A percentile compares a stretch with the other conserved stretches of the same genome.
phyloP scores from a whole-genome alignment of 2,797 vertebrate species.

The Lates japonicus region DNA sequence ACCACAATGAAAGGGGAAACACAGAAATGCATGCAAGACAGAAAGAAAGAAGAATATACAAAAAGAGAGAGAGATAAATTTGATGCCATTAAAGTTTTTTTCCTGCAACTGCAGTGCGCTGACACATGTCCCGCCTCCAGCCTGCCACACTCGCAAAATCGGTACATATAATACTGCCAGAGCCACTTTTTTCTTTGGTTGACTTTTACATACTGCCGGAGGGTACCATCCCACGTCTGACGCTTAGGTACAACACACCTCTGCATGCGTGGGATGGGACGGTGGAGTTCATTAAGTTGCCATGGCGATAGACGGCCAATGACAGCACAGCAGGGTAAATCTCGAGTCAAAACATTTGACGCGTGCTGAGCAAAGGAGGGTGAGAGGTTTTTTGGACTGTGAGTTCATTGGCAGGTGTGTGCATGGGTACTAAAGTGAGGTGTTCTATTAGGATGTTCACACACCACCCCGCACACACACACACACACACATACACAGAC shows the following conservation, averaged over 20 bases:
- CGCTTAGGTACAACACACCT: constrained; percentile 65
- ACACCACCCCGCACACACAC: constrained; percentile 15
- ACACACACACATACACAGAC: constrained; percentile 28
- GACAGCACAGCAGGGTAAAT: constrained; percentile 62
- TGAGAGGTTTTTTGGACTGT: constrained; percentile 30
- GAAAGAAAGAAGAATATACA: constrained; percentile 39
- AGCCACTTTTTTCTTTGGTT: constrained; percentile 80
- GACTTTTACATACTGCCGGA: too few species aligned
- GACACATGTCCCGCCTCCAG: too few species aligned
- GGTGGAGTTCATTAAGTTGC: constrained; percentile 64
- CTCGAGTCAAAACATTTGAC: constrained; percentile 71
- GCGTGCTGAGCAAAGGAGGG: constrained; percentile 39
- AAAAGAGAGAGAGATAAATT: constrained; percentile 31
- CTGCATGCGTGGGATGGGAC: constrained; percentile 41
- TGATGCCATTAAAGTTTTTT: constrained; percentile 38
- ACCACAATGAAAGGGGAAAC: constrained; percentile 46
- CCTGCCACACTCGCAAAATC: too few species aligned
- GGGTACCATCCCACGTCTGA: too few species aligned
- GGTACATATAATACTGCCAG: constrained; percentile 53
- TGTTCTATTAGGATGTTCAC: constrained; percentile 46
- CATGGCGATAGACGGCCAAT: constrained; percentile 75
- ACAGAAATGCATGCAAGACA: constrained; percentile 6
- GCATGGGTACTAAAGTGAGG: too few species aligned
- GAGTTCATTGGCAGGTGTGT: constrained; percentile 24
- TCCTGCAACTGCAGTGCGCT: constrained; percentile 49